Percentiles rank a stretch among this genome's conserved stretches.
Evolutionary conservation across 2,888 invertebrate species (phyloP).

Genomic region (Ochropleura plecta): DNA sequence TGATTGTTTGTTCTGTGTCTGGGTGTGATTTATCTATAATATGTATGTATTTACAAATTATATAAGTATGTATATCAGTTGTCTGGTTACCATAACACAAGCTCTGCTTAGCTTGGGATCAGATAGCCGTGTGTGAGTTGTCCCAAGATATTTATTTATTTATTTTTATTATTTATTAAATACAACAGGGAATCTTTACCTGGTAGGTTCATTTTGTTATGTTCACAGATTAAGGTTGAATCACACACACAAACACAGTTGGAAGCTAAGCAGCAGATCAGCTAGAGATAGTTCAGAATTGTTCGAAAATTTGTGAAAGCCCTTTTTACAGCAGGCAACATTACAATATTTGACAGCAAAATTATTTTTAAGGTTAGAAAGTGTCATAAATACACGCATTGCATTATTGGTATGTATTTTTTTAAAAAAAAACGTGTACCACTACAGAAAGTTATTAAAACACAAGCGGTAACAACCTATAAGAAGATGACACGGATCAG

Average conservation of each 20-base stretch:
- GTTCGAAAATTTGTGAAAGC: neutral
- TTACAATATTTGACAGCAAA: neutral
- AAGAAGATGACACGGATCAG: neutral
- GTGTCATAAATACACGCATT: neutral
- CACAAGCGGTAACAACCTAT: constrained; percentile 2
- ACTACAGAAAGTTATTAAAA: constrained; percentile 8
- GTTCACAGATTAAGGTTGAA: neutral
- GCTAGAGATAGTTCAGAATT: neutral
- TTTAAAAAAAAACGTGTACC: neutral
- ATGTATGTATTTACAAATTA: too few relatives aligned
- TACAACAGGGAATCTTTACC: neutral
- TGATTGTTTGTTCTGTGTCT: too few relatives aligned
- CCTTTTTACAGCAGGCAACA: neutral
- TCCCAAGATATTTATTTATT: too few relatives aligned
- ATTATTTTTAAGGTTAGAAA: neutral
- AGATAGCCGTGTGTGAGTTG: too few relatives aligned
- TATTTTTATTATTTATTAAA: too few relatives aligned
- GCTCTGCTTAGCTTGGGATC: too few relatives aligned
- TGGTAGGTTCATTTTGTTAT: neutral
- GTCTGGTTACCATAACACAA: too few relatives aligned
- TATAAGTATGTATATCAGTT: too few relatives aligned
- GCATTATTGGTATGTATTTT: neutral
- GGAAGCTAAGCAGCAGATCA: neutral
- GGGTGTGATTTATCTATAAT: too few relatives aligned
- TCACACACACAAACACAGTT: neutral